phyloP scores from a whole-genome alignment of 2,113 vertebrate genomes.

The Podiceps cristatus region DNA sequence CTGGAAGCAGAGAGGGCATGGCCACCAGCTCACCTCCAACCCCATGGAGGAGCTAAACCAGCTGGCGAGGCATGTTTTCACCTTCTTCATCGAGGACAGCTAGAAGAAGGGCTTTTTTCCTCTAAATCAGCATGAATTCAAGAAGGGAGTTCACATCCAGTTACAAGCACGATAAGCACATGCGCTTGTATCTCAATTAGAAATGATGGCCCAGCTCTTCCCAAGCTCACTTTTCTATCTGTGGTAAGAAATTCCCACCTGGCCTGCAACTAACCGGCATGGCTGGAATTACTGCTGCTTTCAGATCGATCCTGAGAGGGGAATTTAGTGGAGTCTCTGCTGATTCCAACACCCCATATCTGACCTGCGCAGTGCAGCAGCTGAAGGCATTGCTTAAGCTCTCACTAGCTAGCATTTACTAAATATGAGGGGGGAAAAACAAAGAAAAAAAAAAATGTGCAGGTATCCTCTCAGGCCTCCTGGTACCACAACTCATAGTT shows the following conservation, averaged over 20 bases:
- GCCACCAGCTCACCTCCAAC: not conserved
- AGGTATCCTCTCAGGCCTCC: not conserved
- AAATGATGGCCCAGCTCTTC: not conserved
- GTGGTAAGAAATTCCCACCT: not conserved
- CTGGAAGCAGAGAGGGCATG: not conserved
- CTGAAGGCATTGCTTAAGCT: not conserved
- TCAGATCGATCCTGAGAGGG: not conserved
- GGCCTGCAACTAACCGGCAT: not conserved
- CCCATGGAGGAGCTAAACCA: not conserved
- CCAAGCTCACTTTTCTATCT: not conserved
- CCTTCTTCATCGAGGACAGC: rapidly evolving
- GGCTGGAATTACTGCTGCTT: not conserved
- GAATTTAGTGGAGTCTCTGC: not conserved
- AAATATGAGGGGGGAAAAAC: not conserved
- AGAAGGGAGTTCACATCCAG: not conserved
- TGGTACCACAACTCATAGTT: not conserved
- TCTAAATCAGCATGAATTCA: not conserved
- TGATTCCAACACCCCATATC: not conserved
- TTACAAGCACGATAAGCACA: not conserved
- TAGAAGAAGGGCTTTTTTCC: not conserved
- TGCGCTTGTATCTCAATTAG: not conserved
- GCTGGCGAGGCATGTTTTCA: not conserved
- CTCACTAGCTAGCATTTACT: not conserved
- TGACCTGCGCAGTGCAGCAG: not conserved
- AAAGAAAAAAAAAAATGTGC: not conserved